Evolutionary conservation across 2,888 invertebrate genomes (phyloP), one percentile per base, ranked within the genome.

Genomic region (Troides oblongomaculatus): DNA sequence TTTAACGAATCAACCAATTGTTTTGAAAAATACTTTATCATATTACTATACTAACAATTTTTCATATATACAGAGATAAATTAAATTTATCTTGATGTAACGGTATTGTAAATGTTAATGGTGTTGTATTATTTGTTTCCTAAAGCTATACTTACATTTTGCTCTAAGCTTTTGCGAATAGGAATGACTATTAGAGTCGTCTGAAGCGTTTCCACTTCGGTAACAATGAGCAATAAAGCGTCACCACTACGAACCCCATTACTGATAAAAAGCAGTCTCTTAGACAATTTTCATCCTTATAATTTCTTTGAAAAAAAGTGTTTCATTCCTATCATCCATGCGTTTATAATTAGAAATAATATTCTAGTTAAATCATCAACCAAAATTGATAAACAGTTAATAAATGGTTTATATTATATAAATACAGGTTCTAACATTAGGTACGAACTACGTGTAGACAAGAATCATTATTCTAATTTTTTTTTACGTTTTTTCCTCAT

Each of bases 401-500:
- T n/a, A 18, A 53, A 53, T n/a, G n/a, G 8, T 53, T n/a, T n/a
- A 53, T n/a, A n/a, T 53, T 53, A 30, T 30, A 30, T 30, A 30
- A 25, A 25, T 30, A 30, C 30, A 0, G 0, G 5, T 30, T 30
- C 30, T 4, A 4, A 30, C 30, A 30, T 30, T 30, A 30, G 30
- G 30, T 30, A 30, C 30, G 30, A 3, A 30, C 30, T 30, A 30
- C 30, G 3, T 30, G 30, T 30, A 7, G 6, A 53, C 6, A n/a
- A 46, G 46, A 46, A 46, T 6, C 18, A 53, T 53, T 53, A 53
- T n/a, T 6, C 53, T n/a, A 18, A 18, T 18, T n/a, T 6, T 53
- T 53, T 18, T 58, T 23, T 58, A 10, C 23, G 23, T 58, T 58
- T 58, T 57, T 58, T 58, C 57, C 23, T 58, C 57, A 25, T 62